A percentile compares a stretch with the other conserved stretches of the same genome.
These are phyloP conservation scores for Deroplatys truncata DNA, from an alignment of 2,888 invertebrate genomes.

Conservation along the genomic window DNA sequence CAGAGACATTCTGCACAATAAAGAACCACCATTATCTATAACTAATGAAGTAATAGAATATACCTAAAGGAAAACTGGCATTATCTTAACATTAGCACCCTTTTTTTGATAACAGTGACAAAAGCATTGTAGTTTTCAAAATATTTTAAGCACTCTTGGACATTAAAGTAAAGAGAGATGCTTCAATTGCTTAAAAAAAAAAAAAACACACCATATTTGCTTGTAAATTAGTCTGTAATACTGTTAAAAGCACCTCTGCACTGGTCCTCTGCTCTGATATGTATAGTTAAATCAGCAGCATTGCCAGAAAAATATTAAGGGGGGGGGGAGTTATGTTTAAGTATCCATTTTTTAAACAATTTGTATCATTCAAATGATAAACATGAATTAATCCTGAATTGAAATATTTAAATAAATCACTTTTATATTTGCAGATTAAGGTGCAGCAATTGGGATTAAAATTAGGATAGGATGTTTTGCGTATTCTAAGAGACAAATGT, in stretches of 20 bases:
- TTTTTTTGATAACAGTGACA: background rate
- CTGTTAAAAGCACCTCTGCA: background rate
- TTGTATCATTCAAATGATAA: no score
- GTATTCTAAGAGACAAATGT: no score
- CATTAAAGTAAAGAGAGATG: background rate
- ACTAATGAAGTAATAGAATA: background rate
- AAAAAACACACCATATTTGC: background rate
- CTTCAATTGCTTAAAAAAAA: background rate
- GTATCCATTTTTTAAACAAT: no score
- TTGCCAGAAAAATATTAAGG: no score
- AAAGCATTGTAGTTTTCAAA: background rate
- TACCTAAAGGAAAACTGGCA: background rate
- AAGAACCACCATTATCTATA: background rate
- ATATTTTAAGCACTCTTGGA: background rate
- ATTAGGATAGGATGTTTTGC: no score
- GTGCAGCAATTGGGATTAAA: no score
- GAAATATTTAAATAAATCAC: no score
- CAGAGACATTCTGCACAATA: background rate
- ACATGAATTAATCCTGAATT: no score
- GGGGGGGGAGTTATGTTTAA: no score
- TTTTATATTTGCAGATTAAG: no score
- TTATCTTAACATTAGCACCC: background rate
- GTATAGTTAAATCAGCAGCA: no score
- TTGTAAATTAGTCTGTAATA: no score
- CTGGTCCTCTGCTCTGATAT: background rate